A percentile compares a stretch with the other conserved stretches of the same genome.
Conservation (phyloP, 2,888 invertebrate genomes). For the Drosophila parthenogenetica region DNA sequence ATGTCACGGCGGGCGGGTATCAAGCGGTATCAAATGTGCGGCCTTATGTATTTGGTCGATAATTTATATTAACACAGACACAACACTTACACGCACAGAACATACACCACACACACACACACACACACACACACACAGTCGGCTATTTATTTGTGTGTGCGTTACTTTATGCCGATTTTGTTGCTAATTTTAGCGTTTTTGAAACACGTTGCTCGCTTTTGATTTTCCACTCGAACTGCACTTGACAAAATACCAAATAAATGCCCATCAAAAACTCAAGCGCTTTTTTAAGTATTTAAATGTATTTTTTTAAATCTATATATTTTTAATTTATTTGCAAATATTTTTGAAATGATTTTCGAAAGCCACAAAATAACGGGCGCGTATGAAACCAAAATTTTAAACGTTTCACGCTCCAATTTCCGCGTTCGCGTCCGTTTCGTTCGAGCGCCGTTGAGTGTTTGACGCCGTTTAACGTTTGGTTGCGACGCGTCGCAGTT, state of each 20-base stretch:
- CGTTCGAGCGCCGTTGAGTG: slow-evolving; percentile 73
- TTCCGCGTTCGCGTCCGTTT: slow-evolving; percentile 76
- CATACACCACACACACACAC: slow-evolving; percentile 31
- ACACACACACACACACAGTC: slow-evolving; percentile 1
- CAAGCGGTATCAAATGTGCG: slow-evolving; percentile 29
- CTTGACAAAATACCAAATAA: slow-evolving; percentile 25
- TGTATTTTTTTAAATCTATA: not conserved
- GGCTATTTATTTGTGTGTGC: too few relatives aligned
- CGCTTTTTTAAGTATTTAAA: slow-evolving; percentile 11
- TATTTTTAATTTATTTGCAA: not conserved
- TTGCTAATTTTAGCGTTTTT: slow-evolving; percentile 52
- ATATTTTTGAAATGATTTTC: slow-evolving; percentile 18
- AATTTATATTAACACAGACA: slow-evolving; percentile 54
- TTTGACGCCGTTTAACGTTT: slow-evolving; percentile 52
- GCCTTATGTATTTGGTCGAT: slow-evolving; percentile 74
- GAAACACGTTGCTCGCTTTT: slow-evolving; percentile 14
- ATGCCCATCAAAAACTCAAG: slow-evolving; percentile 3
- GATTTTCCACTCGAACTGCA: slow-evolving; percentile 38
- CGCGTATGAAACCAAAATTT: slow-evolving; percentile 29
- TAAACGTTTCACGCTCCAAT: slow-evolving; percentile 45
- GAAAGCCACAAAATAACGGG: not conserved
- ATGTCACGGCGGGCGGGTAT: slow-evolving; percentile 39
- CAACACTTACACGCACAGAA: slow-evolving; percentile 30
- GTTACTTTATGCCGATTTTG: not conserved
- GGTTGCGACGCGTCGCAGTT: slow-evolving; percentile 18